Conservation (phyloP, 2,113 vertebrate species). For the Phoenicopterus ruber region DNA sequence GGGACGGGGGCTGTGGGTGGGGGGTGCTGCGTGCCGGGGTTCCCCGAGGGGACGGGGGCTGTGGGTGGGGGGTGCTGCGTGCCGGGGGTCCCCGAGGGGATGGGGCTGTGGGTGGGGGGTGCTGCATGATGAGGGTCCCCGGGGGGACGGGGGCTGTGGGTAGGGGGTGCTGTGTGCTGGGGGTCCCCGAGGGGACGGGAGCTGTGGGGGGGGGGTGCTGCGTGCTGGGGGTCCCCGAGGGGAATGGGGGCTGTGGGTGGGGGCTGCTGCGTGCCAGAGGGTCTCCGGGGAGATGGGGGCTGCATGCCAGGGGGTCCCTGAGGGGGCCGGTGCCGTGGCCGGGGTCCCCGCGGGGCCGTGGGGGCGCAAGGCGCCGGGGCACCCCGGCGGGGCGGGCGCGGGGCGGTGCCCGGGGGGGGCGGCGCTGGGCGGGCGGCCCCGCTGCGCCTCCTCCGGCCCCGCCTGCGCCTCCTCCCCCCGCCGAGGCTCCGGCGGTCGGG, state of each 20-base stretch:
- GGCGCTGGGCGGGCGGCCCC: background rate
- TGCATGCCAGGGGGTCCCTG: too few species aligned
- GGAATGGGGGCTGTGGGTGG: background rate
- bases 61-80: too few species aligned
- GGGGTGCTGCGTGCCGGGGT: background rate
- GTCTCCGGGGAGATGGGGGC: background rate
- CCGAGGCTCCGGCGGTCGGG: background rate
- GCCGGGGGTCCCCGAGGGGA: too few species aligned
- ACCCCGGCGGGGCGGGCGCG: background rate
- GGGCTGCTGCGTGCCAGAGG: background rate
- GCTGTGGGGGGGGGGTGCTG: too few species aligned
- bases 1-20: too few species aligned
- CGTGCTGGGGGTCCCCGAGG: too few species aligned
- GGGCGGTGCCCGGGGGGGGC: background rate
- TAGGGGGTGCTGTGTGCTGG: too few species aligned
- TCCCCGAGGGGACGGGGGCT: too few species aligned
- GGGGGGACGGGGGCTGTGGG: too few species aligned
- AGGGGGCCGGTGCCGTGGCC: background rate
- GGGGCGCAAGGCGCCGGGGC: background rate
- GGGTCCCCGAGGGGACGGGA: too few species aligned
- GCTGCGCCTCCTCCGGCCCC: background rate
- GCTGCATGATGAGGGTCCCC: too few species aligned
- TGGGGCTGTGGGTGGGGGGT: too few species aligned
- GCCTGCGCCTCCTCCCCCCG: background rate
- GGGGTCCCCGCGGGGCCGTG: background rate